Evolutionary conservation across 1,140 invertebrate genomes (phyloP).

Genomic region (Cydia fagiglandana): DNA sequence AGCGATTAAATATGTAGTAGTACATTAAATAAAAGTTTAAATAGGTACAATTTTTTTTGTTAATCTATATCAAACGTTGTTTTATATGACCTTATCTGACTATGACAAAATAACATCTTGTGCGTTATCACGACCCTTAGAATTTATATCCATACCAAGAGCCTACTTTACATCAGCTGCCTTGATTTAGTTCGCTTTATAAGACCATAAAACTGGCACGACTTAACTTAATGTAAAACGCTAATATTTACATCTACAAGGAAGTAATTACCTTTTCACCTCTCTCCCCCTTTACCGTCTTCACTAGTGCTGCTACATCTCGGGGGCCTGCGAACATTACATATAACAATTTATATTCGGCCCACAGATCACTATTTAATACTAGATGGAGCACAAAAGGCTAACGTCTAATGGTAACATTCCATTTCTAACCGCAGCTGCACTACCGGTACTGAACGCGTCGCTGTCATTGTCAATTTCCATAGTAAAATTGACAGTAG

Average conservation of each 20-base stretch:
- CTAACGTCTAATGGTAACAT: background rate
- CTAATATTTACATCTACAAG: conserved; percentile 32
- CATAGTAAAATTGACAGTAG: too few relatives aligned
- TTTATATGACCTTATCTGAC: too few relatives aligned
- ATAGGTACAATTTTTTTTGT: too few relatives aligned
- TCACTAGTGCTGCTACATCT: conserved; percentile 48
- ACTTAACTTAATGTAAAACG: conserved; percentile 1
- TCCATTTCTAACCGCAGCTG: too few relatives aligned
- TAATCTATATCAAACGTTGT: too few relatives aligned
- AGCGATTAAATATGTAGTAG: too few relatives aligned
- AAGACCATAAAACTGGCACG: background rate
- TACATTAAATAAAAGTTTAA: too few relatives aligned
- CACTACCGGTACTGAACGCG: too few relatives aligned
- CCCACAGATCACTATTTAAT: background rate
- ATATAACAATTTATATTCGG: conserved; percentile 54
- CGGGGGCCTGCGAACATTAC: conserved; percentile 56
- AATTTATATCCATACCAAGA: background rate
- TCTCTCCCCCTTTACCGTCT: conserved; percentile 61
- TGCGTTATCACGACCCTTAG: too few relatives aligned
- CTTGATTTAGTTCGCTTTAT: background rate
- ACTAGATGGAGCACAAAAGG: background rate
- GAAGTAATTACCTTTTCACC: conserved; percentile 72
- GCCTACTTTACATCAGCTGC: background rate
- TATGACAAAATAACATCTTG: too few relatives aligned
- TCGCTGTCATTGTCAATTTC: too few relatives aligned